Conservation (phyloP, 1,140 invertebrate genomes). For the Drosophila chauvacae region DNA sequence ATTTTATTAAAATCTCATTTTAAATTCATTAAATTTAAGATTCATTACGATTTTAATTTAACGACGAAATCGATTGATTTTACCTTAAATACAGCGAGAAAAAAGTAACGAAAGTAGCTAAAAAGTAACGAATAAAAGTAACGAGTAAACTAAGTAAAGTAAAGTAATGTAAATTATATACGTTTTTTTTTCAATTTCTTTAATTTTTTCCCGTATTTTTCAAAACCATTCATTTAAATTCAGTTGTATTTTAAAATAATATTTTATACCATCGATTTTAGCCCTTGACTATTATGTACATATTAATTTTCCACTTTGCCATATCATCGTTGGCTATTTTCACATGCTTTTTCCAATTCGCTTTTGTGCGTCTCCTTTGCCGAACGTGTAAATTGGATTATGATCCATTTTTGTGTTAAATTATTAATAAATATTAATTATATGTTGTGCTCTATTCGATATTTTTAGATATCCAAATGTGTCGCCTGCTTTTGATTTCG, state of each 20-base stretch:
- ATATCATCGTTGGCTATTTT: neutral
- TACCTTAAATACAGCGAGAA: too few species aligned
- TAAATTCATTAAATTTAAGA: neutral
- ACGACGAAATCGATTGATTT: too few species aligned
- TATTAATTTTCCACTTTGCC: neutral
- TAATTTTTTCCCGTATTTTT: neutral
- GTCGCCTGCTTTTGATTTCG: neutral
- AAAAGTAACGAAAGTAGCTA: neutral
- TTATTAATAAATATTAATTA: constrained; percentile 27
- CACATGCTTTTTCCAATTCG: neutral
- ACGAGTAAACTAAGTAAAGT: too few species aligned
- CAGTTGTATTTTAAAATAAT: neutral
- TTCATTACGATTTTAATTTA: too few species aligned
- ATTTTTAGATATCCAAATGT: constrained; percentile 22
- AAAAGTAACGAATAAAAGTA: too few species aligned
- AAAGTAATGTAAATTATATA: too few species aligned
- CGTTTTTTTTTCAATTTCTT: neutral
- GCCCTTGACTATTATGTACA: neutral
- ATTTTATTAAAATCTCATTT: neutral
- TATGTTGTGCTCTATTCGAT: constrained; percentile 19
- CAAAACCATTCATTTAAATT: too few species aligned
- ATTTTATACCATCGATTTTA: neutral
- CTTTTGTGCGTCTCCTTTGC: constrained; percentile 3
- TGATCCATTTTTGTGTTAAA: constrained; percentile 14
- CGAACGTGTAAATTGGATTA: constrained; percentile 8